Base-by-base conservation (phyloP, 37 sponge, comb jelly and placozoan species). In the Ianthella basta region DNA sequence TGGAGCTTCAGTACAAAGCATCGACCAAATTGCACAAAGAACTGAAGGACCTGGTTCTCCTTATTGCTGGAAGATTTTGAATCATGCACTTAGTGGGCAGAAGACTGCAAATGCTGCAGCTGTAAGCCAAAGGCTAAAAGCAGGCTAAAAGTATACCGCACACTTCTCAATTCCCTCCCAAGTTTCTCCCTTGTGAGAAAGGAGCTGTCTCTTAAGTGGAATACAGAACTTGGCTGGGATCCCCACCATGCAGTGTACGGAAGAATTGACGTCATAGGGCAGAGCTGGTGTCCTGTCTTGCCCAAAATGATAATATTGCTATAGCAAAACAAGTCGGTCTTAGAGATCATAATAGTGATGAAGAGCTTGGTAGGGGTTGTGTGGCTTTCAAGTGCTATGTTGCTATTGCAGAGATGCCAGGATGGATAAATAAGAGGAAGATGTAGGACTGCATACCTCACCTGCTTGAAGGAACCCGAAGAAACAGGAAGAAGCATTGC, bases 391-490 rank as follows among this genome's bases (percentile, higher is more conserved):
- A 44, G 50, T 23, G 14, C 59, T 21, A 60, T 24, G 59, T 80
- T 64, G 1, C 10, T 24, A 8, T 24, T 29, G 24, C 44, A 73
- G 2, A 73, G 50, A 32, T 73, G 77, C 12, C 77, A 10, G 4
- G 24, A 24, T 23, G 77, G 77, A 29, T 61, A 4, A 57, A 61
- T 61, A 3, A 8, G 50, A 44, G 6, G 50, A 10, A 8, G 50
- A 44, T 44, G 50, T 44, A 44, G 50, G 50, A 8, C 50, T 44
- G 50, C 61, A 56, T 4, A 80, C 59, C 13, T 56, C 81, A 23
- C 81, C 81, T 8, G 81, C 30, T 6, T 64, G 4, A 5, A 59
- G 36, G 59, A 80, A 80, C 60, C 81, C 81, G 60, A 80, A 80
- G 29, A 80, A 80, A 16, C 81, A 55, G 32, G 34, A 14, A 6